Base-by-base conservation (phyloP, 2,113 vertebrate species). In the Oncorhynchus masou region DNA sequence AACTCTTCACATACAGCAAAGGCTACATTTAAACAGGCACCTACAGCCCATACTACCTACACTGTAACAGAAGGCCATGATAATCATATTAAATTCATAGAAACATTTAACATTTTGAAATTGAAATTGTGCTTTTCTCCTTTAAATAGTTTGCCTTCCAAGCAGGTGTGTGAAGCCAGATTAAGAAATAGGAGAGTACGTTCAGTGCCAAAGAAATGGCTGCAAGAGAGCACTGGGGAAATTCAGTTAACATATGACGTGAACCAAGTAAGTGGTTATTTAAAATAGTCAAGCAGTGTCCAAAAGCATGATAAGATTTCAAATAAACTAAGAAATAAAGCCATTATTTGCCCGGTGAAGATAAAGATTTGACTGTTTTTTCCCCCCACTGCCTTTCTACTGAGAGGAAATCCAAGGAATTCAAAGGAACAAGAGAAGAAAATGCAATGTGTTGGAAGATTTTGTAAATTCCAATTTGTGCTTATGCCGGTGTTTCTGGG, bases 391-490 rank as follows among this genome's bases (percentile, higher is more conserved):
- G 74, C 79, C 80, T 77, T 81, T 79, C 74, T 80, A 80, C 75
- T 74, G 75, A 75, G 69, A 59, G 51, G 1, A 54, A 54, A 54
- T 54, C 51, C 16, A 51, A 73, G 45, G 25, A 79, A 78, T 80
- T 71, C 64, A 78, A 68, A 71, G 81, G 39, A 81, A 79, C 68
- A 78, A 57, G 11, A 74, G 80, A 78, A 64, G 79, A 77, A 68
- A 79, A 78, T 79, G 62, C 57, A 75, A 75, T 77, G 79, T 74
- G 69, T 83, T 84, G 79, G 39, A 74, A 81, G 72, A 74, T 79
- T 85, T 85, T 79, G 78, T 81, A 78, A 83, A 85, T 85, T 87
- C 81, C 76, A 76, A 71, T 83, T 85, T 85, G 83, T 85, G 86
- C 86, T 85, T 85, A 79, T 75, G 82, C 76, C 78, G 86, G 78